Evolutionary conservation across 2,888 invertebrate species (phyloP).

Genomic region (Troides helena): DNA sequence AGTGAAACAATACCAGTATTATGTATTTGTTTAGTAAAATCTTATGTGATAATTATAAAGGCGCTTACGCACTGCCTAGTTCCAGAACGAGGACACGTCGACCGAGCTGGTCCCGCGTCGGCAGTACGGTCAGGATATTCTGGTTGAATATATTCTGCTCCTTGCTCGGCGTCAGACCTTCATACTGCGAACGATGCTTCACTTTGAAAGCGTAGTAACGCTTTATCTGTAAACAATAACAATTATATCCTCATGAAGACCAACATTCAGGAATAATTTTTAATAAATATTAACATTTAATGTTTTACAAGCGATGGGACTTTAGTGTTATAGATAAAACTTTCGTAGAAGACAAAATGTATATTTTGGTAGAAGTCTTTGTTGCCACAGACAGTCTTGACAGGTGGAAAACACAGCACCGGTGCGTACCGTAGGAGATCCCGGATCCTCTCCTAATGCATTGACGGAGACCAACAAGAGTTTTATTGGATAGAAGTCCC

Average conservation of each 20-base stretch:
- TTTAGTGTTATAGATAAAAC: not conserved
- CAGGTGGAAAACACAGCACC: too few relatives aligned
- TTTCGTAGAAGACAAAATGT: not conserved
- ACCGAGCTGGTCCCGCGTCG: constrained; percentile 89
- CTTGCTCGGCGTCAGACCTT: constrained; percentile 84
- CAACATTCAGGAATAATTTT: not conserved
- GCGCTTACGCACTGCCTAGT: constrained; percentile 85
- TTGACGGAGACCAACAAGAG: too few relatives aligned
- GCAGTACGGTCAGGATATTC: constrained; percentile 88
- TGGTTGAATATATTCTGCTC: constrained; percentile 89
- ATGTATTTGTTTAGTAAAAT: too few relatives aligned
- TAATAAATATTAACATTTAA: not conserved
- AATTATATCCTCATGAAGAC: constrained; percentile 4
- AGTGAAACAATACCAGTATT: too few relatives aligned
- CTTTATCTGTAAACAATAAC: constrained; percentile 81
- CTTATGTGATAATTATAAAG: not conserved
- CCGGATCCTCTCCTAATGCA: too few relatives aligned
- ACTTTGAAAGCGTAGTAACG: constrained; percentile 90
- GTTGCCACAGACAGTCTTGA: too few relatives aligned
- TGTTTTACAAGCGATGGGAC: not conserved
- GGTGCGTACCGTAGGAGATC: too few relatives aligned
- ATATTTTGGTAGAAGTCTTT: too few relatives aligned
- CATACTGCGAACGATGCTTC: constrained; percentile 87
- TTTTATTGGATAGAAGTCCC: too few relatives aligned
- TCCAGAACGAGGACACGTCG: constrained; percentile 88